Percentiles rank a stretch among this genome's conserved stretches.
These are phyloP conservation scores for Pocillopora grandis DNA, from an alignment of 92 coral and sea anemone genomes.

Conservation along the genomic window DNA sequence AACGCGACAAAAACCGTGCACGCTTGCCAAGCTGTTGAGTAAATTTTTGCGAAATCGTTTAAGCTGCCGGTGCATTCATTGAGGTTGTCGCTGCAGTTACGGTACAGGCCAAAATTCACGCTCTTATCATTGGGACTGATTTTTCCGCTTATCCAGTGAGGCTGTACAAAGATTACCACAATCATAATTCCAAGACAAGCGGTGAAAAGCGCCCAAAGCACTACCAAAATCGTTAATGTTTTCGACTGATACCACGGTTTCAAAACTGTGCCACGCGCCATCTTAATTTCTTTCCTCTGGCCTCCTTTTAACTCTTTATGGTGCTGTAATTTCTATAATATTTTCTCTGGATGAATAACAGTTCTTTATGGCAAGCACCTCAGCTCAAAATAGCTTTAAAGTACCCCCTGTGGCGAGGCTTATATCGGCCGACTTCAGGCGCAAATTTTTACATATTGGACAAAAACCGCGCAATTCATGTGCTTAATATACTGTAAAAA, in stretches of 20 bases:
- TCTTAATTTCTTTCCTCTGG: slow-evolving; percentile 1
- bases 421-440: slow-evolving; percentile 16
- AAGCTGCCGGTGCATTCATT: slow-evolving; percentile 79
- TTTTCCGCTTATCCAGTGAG: slow-evolving; percentile 93
- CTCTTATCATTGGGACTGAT: slow-evolving; percentile 27
- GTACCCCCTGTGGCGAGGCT: slow-evolving; percentile 30
- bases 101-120: slow-evolving; percentile 85
- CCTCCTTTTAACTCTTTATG: not conserved
- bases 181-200: slow-evolving; percentile 91
- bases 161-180: slow-evolving; percentile 90
- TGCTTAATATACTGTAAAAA: slow-evolving; percentile 8
- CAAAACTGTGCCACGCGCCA: slow-evolving; percentile 44
- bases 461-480: not conserved
- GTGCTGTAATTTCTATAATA: slow-evolving; percentile 28
- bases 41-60: slow-evolving; percentile 66
- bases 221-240: slow-evolving; percentile 77
- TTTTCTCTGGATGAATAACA: slow-evolving; percentile 17
- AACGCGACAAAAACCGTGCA: slow-evolving; percentile 84
- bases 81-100: slow-evolving; percentile 76
- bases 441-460: slow-evolving; percentile 5
- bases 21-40: slow-evolving; percentile 88
- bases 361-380: slow-evolving; percentile 4
- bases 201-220: slow-evolving; percentile 85
- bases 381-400: slow-evolving; percentile 12
- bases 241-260: slow-evolving; percentile 96